phyloP scores from a whole-genome alignment of 2,888 invertebrate species.

The Spialia ferax region DNA sequence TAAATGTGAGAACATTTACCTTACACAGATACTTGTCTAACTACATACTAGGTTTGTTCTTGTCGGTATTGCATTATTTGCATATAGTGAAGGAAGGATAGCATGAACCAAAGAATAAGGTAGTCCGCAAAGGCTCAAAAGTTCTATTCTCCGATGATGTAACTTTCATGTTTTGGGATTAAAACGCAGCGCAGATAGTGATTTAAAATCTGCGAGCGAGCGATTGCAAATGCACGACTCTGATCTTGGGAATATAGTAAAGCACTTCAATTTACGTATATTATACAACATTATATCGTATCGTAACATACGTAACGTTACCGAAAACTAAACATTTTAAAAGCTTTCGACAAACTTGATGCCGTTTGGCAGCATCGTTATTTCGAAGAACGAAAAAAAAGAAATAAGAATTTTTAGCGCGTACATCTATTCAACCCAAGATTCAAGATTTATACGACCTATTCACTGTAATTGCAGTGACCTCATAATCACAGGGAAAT shows the following conservation, averaged over 20 bases:
- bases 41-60: background rate
- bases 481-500: slow-evolving; percentile 5
- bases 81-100: slow-evolving; percentile 6
- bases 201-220: slow-evolving; percentile 24
- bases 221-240: slow-evolving; percentile 21
- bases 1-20: slow-evolving; percentile 26
- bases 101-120: slow-evolving; percentile 18
- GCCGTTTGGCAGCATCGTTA: slow-evolving; percentile 6
- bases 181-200: slow-evolving; percentile 30
- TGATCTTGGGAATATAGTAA: background rate
- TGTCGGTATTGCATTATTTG: background rate
- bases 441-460: slow-evolving; percentile 4
- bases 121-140: slow-evolving; percentile 22
- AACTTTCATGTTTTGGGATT: slow-evolving; percentile 32
- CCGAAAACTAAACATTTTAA: slow-evolving; percentile 14
- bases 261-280: background rate
- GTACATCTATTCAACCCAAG: slow-evolving; percentile 2
- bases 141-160: slow-evolving; percentile 32
- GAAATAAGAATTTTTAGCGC: background rate
- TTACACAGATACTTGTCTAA: background rate
- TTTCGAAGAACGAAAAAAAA: background rate
- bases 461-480: background rate
- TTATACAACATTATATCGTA: background rate
- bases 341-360: background rate
- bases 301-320: slow-evolving; percentile 1